Base-by-base conservation (phyloP, 2,888 invertebrate species). In the Temnothorax ravouxi region DNA sequence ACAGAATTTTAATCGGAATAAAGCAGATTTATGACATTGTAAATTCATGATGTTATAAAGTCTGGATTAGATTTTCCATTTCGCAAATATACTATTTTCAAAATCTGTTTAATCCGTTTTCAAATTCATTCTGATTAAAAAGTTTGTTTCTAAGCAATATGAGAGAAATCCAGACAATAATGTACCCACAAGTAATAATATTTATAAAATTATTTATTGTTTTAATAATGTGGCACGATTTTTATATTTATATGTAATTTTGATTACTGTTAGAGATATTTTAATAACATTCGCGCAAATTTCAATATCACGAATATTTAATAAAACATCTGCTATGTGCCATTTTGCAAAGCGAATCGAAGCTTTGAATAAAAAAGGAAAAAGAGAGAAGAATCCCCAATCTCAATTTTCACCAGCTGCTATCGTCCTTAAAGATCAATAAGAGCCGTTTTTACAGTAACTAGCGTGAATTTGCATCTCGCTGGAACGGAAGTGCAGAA, bases 401-500 rank as follows among this genome's bases (percentile, higher is more conserved):
- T 80, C 47, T 59, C 75, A 25, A 74, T 80, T 59, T 79, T 44
- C 69, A 50, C 18, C 75, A 59, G 75, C 34, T 84, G 85, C 52
- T 44, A 59, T 72, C 71, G 71, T 66, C n/a, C 59, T 67, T 75
- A 61, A 67, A 79, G 82, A 83, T 86, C 83, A 75, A 83, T 83
- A 69, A 75, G 66, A 21, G 18, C 15, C 56, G 64, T 72, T 84
- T 67, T 67, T 75, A 69, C 62, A 47, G 15, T 52, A 34, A 54
- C 52, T 47, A 34, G 41, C 5, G 59, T 59, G 69, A 69, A 87
- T 87, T 89, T 86, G 82, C 87, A 71, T 85, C 47, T 56, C 59
- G 25, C 72, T 15, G 29, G 52, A 47, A 44, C 81, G 83, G 59
- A 69, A 81, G 54, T 67, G 44, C 21, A 80, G 79, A 47, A 66